Evolutionary conservation across 1,140 invertebrate species (phyloP), one percentile per base, ranked within the genome.

Genomic region (Cotesia vestalis): DNA sequence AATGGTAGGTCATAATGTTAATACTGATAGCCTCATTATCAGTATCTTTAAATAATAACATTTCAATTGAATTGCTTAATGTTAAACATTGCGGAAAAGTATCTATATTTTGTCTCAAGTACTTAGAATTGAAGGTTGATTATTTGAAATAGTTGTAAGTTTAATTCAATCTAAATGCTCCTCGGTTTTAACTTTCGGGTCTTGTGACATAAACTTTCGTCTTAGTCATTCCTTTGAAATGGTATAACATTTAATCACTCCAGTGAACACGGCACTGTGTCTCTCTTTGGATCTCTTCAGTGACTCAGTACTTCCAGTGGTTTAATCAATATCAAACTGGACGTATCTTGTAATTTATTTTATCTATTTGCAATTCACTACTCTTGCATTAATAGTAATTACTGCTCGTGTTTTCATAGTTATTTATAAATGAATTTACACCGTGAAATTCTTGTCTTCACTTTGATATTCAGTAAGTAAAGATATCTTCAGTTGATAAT

Each of bases 281-380:
- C 55, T 17, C 57, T 62, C 40, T 8, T 62, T 51, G 66, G 52
- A 57, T 64, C 20, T 46, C 40, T 64, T 64, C 46, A 57, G 63
- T 60, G 51, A 66, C 38, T 72, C 38, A 57, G 70, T 66, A 40
- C 27, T 72, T 72, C 57, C 71, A 72, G 71, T 57, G 71, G 71
- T 72, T 72, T 72, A 67, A 55, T 62, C 57, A 53, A 72, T 67
- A 66, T 67, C 55, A 67, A 52, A 72, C 55, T 67, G 51, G 59
- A 67, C 63, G 55, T 66, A 40, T 57, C 64, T 72, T 72, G 71
- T 40, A 67, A 67, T 72, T 55, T 61, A 34, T 61, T 62, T 67
- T 51, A 72, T 67, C 55, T 12, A 35, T 66, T 72, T 72, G 38
- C 57, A 72, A 67, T 67, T 67, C 8, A 59, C 11, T 46, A 46